phyloP scores from a whole-genome alignment of 1,140 invertebrate species.

The Ips typographus region DNA sequence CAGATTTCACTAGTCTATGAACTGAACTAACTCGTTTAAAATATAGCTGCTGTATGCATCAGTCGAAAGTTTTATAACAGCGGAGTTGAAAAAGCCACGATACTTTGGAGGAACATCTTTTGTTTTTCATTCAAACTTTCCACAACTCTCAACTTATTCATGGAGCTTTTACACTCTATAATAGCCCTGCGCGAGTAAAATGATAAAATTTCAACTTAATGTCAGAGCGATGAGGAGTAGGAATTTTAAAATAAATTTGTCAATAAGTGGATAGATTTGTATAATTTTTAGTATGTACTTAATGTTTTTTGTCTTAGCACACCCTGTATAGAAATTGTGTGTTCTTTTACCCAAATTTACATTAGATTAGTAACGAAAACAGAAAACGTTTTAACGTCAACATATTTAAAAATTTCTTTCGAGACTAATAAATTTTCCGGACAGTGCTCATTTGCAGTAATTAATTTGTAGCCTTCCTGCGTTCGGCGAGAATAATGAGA shows the following conservation, averaged over 20 bases:
- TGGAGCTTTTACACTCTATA: no score
- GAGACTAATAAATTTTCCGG: conserved; percentile 14
- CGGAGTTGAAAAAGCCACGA: no score
- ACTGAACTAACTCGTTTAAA: no score
- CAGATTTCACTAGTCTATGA: no score
- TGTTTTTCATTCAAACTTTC: no score
- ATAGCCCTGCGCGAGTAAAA: no score
- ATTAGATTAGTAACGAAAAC: not conserved
- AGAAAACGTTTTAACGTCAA: not conserved
- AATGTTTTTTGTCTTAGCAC: not conserved
- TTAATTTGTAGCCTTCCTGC: conserved; percentile 11
- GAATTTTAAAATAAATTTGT: not conserved
- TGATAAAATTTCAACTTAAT: no score
- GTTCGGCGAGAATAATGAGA: conserved; percentile 10
- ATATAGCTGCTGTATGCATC: no score
- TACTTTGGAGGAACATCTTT: no score
- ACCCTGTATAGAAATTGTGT: not conserved
- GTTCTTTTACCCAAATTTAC: not conserved
- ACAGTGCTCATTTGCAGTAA: conserved; percentile 18
- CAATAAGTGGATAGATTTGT: not conserved
- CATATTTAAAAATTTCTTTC: conserved; percentile 12
- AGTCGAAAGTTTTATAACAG: no score
- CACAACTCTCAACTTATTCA: no score
- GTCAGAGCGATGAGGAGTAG: not conserved
- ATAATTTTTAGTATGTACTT: not conserved